A percentile compares a stretch with the other conserved stretches of the same genome.
Conservation (phyloP, 2,888 invertebrate genomes). For the Drosophila ezoana region DNA sequence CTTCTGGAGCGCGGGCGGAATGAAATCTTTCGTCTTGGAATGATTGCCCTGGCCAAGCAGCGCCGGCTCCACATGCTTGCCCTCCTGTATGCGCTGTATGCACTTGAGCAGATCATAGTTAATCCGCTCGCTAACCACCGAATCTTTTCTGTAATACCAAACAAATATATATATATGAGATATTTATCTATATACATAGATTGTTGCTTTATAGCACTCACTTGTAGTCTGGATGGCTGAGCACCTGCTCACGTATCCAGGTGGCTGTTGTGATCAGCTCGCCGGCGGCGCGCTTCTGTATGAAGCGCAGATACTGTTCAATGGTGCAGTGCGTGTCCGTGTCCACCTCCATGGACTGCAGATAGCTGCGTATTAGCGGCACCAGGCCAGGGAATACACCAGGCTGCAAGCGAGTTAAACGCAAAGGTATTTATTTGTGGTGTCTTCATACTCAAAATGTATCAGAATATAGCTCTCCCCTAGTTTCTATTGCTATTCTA, state of each 20-base stretch:
- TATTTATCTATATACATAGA: slow-evolving; percentile 27
- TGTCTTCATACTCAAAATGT: too few relatives aligned
- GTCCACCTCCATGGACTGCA: slow-evolving; percentile 98
- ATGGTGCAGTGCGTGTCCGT: slow-evolving; percentile 99
- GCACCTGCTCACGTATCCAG: slow-evolving; percentile 97
- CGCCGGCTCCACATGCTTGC: slow-evolving; percentile 89
- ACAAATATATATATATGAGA: slow-evolving; percentile 51
- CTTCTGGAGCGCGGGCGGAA: slow-evolving; percentile 91
- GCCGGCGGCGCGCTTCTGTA: slow-evolving; percentile 94
- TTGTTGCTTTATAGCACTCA: slow-evolving; percentile 84
- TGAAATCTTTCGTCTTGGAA: slow-evolving; percentile 93
- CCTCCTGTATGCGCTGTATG: slow-evolving; percentile 90
- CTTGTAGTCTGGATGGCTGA: slow-evolving; percentile 95
- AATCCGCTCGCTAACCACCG: slow-evolving; percentile 93
- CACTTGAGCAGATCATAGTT: slow-evolving; percentile 95
- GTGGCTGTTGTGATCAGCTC: slow-evolving; percentile 96
- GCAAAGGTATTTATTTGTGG: neutral
- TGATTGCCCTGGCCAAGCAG: slow-evolving; percentile 90
- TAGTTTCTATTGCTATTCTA: too few relatives aligned
- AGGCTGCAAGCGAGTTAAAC: slow-evolving; percentile 67
- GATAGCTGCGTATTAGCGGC: slow-evolving; percentile 96
- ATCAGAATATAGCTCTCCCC: too few relatives aligned
- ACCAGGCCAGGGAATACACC: slow-evolving; percentile 97
- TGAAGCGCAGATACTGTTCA: slow-evolving; percentile 97
- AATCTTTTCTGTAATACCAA: slow-evolving; percentile 89